Conservation (phyloP, 2,113 vertebrate genomes). For the Upupa epops region DNA sequence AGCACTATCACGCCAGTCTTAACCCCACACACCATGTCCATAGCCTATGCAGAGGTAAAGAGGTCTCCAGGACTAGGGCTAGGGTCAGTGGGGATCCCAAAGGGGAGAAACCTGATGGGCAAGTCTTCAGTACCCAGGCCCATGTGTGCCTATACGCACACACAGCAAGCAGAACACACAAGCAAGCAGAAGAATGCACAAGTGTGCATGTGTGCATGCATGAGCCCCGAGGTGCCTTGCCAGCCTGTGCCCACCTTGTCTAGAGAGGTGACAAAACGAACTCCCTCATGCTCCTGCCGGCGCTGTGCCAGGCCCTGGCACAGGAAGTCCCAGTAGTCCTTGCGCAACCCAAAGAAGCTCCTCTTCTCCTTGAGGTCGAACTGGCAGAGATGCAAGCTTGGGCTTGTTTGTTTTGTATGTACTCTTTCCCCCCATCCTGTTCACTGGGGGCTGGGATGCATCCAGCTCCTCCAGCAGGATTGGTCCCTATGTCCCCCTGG, state of each 20-base stretch:
- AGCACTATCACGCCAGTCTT: not conserved
- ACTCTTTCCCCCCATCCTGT: not conserved
- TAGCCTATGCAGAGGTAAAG: not conserved
- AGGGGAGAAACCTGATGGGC: not conserved
- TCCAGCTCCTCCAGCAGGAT: not conserved
- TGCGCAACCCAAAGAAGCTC: constrained; percentile 72
- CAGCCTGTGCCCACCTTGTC: constrained; percentile 61
- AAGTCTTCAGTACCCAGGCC: not conserved
- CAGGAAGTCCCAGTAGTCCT: constrained; percentile 80
- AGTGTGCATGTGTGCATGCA: fast-evolving
- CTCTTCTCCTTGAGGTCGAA: constrained; percentile 79
- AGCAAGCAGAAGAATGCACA: fast-evolving
- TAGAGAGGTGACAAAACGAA: constrained; percentile 48
- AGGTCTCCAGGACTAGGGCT: not conserved
- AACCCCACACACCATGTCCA: fast-evolving
- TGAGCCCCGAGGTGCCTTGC: not conserved
- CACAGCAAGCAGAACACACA: fast-evolving
- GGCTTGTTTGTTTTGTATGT: not conserved
- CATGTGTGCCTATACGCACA: not conserved
- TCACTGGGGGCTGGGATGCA: not conserved
- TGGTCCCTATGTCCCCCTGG: fast-evolving
- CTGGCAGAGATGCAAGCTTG: constrained; percentile 35
- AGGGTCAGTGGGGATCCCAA: not conserved
- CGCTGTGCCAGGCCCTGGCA: constrained; percentile 44
- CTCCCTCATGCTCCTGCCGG: constrained; percentile 25